phyloP scores from a whole-genome alignment of 2,888 invertebrate species.

The Lasioglossum zephyrum region DNA sequence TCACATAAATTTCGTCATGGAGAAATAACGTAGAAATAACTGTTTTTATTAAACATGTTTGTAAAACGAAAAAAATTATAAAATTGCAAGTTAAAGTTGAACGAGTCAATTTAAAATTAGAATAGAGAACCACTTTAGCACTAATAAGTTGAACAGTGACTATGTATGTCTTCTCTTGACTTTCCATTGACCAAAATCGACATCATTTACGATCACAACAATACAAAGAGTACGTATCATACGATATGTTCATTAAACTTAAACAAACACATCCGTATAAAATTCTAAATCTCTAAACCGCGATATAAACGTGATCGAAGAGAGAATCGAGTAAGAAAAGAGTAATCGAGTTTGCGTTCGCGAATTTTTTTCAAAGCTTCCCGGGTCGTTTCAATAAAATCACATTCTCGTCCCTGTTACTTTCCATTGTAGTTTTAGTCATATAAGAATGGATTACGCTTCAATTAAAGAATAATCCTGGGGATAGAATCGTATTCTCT shows the following conservation, averaged over 20 bases:
- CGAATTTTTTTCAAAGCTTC: not conserved
- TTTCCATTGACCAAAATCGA: conserved; percentile 49
- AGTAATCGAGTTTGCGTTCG: conserved; percentile 7
- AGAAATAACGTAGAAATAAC: not conserved
- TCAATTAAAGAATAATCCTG: conserved; percentile 50
- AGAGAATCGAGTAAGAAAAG: not conserved
- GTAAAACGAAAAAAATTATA: not conserved
- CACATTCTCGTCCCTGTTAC: conserved; percentile 17
- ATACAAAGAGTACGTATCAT: not conserved
- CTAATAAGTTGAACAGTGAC: not conserved
- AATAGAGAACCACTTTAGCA: not conserved
- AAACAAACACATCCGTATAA: not conserved
- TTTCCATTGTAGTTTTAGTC: conserved; percentile 38
- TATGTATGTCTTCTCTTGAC: not conserved
- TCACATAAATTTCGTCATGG: not conserved
- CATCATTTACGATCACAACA: not conserved
- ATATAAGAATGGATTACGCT: conserved; percentile 26
- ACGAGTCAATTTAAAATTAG: not conserved
- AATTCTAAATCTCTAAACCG: not conserved
- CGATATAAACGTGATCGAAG: not conserved
- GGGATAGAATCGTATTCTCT: conserved; percentile 32
- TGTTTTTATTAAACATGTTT: not conserved
- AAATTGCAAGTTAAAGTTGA: not conserved
- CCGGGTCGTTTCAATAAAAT: conserved; percentile 27
- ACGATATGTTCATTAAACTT: not conserved